Base-by-base conservation (phyloP, 2,888 invertebrate species). In the Sussaba pulchella region DNA sequence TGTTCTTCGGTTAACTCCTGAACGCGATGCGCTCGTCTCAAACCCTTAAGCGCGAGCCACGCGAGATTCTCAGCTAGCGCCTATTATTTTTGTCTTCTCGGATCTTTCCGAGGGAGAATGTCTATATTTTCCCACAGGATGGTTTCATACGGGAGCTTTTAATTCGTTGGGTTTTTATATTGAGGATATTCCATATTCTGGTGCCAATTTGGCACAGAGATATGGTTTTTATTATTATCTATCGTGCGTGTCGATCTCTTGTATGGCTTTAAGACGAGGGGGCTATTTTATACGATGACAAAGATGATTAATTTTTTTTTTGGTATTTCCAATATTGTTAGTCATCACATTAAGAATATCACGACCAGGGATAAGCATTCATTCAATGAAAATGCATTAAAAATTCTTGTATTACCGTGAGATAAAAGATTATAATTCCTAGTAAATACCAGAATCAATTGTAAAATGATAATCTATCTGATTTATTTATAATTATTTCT, bases 1-100 rank as follows among this genome's bases (percentile, higher is more conserved):
- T 81, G 81, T 81, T 81, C 77, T 73, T 70, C 26, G 69, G 73
- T 73, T 77, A 50, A 77, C 36, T 72, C 31, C 36, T 73, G 41
- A 36, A 52, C 43, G 43, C 63, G 54, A 31, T 50, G 24, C 67
- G 31, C 63, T 63, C 43, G 63, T 67, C 59, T 50, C 64, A 47
- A 73, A 54, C 70, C 77, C 52, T 57, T 63, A 72, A 59, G 61
- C 70, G 54, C 50, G 59, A 70, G 47, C 36, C 14, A 36, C 17
- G 10, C 63, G 54, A 69, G 70, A 77, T 77, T 74, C 77, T 66
- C 36, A 31, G 57, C 54, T 72, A 63, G 63, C 63, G 66, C 63
- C 52, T 50, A 69, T 77, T 63, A 74, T 67, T 67, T 75, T 70
- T 66, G 66, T 71, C 57, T 75, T 67, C 61, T 61, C 54, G 63